Base-by-base conservation (phyloP, 1,140 invertebrate genomes). In the Carcinoscorpius rotundicauda region DNA sequence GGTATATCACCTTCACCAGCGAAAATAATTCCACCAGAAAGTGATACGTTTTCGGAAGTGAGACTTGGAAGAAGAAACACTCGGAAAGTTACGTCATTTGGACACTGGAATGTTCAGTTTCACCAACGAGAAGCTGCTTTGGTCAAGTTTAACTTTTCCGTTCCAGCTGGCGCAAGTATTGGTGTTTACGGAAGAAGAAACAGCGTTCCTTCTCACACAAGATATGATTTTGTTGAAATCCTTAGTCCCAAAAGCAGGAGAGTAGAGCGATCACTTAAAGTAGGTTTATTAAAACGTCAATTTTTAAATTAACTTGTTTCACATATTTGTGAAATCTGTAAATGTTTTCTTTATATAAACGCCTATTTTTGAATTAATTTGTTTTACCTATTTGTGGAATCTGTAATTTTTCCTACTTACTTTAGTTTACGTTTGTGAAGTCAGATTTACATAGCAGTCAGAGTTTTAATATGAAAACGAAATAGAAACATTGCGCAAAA, bases 121-220 rank as follows among this genome's bases (percentile, higher is more conserved):
- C 83, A 86, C 62, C 93, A 91, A 78, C 88, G 88, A 75, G 86
- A 90, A 75, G 87, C 89, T 56, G 87, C 89, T 57, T 91, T 91
- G 74, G 87, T 94, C 70, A 83, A 88, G 64, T 76, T 97, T 74
- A 95, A 95, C 77, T 86, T 96, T 71, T 91, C 89, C 6, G 78
- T 96, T 69, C 89, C 91, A 0, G 88, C 88, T 84, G 87, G 88
- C 71, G 89, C 91, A 9, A 92, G 94, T 77, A 88, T 97, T 73
- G 93, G 93, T 51, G 88, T 97, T 62, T 97, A 93, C 78, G 91
- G 91, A 4, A 82, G 93, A 68, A 82, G 91, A 68, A 95, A 94
- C 76, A 64, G 68, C 8, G 88, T 89, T 0, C 93, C 94, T 0
- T 93, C 91, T 73, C 89, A 97, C 66, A 95, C 92, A 50, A 91